Conservation (phyloP, 2,113 vertebrate genomes). For the Cardinalis cardinalis region DNA sequence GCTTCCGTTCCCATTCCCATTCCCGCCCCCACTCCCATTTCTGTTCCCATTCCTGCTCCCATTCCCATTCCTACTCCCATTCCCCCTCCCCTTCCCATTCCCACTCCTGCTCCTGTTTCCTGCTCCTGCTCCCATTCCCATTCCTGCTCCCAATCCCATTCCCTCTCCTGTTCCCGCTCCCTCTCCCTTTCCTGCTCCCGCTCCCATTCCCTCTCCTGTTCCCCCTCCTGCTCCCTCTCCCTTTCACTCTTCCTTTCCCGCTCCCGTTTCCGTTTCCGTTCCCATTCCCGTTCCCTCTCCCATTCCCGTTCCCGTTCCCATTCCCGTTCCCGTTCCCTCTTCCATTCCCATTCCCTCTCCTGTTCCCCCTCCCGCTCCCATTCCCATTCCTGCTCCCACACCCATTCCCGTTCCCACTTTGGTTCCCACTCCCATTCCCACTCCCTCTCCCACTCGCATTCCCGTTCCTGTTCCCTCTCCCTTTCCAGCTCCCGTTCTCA, state of each 20-base stretch:
- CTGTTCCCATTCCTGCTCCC: accelerated
- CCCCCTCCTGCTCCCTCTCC: accelerated
- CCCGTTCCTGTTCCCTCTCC: no score
- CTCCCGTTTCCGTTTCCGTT: accelerated
- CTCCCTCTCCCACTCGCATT: no score
- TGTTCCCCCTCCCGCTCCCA: accelerated
- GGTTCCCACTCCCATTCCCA: background rate
- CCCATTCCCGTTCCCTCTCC: no score
- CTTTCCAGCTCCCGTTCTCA: accelerated
- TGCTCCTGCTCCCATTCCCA: accelerated
- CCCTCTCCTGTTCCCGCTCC: background rate
- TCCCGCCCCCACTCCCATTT: accelerated
- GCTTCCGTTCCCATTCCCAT: accelerated
- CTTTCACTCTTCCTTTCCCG: accelerated
- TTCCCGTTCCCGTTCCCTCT: accelerated
- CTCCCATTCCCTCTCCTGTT: background rate
- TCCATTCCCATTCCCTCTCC: accelerated
- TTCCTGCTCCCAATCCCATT: background rate
- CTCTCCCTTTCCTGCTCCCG: accelerated
- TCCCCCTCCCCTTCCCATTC: background rate
- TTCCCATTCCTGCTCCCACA: accelerated
- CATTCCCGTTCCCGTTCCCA: accelerated
- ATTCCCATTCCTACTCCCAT: accelerated
- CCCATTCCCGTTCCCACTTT: accelerated
- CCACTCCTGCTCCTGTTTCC: no score